Evolutionary conservation across 2,797 vertebrate species (phyloP).

Genomic region (Enteromius radiatus): DNA sequence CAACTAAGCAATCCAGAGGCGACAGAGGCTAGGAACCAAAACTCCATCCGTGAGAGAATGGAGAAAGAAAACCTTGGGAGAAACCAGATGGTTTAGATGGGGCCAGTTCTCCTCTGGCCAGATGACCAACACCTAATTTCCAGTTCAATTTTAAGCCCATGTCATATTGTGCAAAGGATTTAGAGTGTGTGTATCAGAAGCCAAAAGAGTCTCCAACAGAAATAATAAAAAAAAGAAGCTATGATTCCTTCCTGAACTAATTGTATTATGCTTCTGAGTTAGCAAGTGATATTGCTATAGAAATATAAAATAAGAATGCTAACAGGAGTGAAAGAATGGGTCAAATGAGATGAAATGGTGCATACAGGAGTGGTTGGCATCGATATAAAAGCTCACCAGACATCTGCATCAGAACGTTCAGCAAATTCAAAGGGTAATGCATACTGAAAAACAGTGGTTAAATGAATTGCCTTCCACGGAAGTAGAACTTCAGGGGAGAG

Average conservation of each 20-base stretch:
- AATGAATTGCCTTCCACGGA: slow-evolving; percentile 32
- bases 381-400: background rate
- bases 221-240: slow-evolving; percentile 58
- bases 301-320: slow-evolving; percentile 45
- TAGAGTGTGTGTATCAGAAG: background rate
- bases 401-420: background rate
- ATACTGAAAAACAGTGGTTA: slow-evolving; percentile 2
- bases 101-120: too few species aligned
- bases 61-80: too few species aligned
- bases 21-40: too few species aligned
- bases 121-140: too few species aligned
- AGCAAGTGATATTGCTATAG: slow-evolving; percentile 72
- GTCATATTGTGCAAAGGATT: too few species aligned
- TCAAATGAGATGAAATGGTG: background rate
- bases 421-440: background rate
- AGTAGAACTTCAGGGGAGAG: slow-evolving; percentile 11
- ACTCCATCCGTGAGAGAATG: too few species aligned
- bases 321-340: background rate
- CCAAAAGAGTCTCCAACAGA: background rate
- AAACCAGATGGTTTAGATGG: too few species aligned
- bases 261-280: slow-evolving; percentile 74
- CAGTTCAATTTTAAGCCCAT: too few species aligned
- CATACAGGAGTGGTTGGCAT: background rate
- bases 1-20: too few species aligned
- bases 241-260: slow-evolving; percentile 75